Evolutionary conservation across 2,888 invertebrate genomes (phyloP).

Genomic region (Calliscelio sp.): DNA sequence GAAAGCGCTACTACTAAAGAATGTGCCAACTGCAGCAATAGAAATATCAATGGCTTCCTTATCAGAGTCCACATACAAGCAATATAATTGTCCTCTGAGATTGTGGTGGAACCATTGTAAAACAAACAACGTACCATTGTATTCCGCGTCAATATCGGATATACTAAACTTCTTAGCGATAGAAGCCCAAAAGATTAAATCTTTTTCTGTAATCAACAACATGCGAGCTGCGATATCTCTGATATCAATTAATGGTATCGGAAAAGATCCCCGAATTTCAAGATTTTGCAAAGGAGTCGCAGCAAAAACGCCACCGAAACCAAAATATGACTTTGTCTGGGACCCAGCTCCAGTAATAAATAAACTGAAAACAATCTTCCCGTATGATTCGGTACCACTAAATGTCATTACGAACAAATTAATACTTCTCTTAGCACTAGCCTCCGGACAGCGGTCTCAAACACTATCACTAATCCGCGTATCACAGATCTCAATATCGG

Average conservation of each 20-base stretch:
- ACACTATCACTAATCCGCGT: slow-evolving; percentile 63
- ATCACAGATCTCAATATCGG: slow-evolving; percentile 48
- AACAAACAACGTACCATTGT: slow-evolving; percentile 16
- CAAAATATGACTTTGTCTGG: slow-evolving; percentile 75
- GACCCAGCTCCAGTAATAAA: slow-evolving; percentile 74
- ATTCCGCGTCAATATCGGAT: slow-evolving; percentile 6
- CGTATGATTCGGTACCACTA: slow-evolving; percentile 19
- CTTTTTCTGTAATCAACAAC: slow-evolving; percentile 28
- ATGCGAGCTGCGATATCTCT: slow-evolving; percentile 38
- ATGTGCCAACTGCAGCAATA: neutral
- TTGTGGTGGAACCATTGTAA: slow-evolving; percentile 67
- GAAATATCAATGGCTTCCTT: slow-evolving; percentile 56
- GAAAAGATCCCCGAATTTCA: slow-evolving; percentile 51
- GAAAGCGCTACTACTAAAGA: too few relatives aligned
- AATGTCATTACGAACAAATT: slow-evolving; percentile 55
- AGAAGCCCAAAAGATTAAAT: slow-evolving; percentile 28
- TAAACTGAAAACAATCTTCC: slow-evolving; percentile 54
- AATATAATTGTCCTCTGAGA: slow-evolving; percentile 55
- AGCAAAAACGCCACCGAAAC: slow-evolving; percentile 64
- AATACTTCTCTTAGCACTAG: slow-evolving; percentile 66
- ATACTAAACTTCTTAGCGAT: slow-evolving; percentile 52
- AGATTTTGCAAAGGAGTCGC: slow-evolving; percentile 73
- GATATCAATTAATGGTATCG: neutral
- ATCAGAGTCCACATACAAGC: slow-evolving; percentile 59
- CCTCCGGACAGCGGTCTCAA: slow-evolving; percentile 71